Evolutionary conservation across 2,797 vertebrate genomes (phyloP), one percentile per base, ranked within the genome.

Genomic region (Siniperca undulata): DNA sequence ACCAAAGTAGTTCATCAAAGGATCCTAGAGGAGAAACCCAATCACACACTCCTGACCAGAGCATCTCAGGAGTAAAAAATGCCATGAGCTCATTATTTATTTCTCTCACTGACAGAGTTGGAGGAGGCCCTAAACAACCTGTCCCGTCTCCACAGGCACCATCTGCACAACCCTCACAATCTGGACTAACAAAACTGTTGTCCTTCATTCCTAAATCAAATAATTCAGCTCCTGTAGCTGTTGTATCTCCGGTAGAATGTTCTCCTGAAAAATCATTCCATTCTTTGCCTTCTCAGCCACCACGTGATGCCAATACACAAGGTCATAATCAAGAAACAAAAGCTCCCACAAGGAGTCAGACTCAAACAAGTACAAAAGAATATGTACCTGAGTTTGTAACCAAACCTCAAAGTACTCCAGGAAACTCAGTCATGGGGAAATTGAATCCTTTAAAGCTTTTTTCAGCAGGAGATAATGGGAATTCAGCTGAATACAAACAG

Each of bases 31-130:
- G 36, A 62, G 94, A 95, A 76, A 62, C 70, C 22, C 83, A 87
- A 64, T 71, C 79, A 30, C 86, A 87, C 24, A 44, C 68, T 72
- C 38, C 89, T 59, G 92, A 94, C 61, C 92, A 91, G 44, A 93
- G 91, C 20, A 85, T 91, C 83, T 92, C 94, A 66, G 96, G 95
- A 70, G 93, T 98, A 38, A 99, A 97, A 94, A 96, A 93, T 95
- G 95, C 96, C 1, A 91, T 99, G 91, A 97, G 93, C 86, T 98
- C 97, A 72, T 95, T 99, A 38, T 95, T 97, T 89, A 94, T 86
- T 88, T 95, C 95, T 74, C 88, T 99, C 38, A 96, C 97, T 2
- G 97, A 97, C 87, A 97, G 95, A 93, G 95, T 99, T 50, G 95
- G 95, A 60, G 95, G 94, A 66, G 89, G 94, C 64, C 93, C 95